A percentile compares a stretch with the other conserved stretches of the same genome.
phyloP scores from a whole-genome alignment of 2,888 invertebrate genomes.

The Cerastis leucographa region DNA sequence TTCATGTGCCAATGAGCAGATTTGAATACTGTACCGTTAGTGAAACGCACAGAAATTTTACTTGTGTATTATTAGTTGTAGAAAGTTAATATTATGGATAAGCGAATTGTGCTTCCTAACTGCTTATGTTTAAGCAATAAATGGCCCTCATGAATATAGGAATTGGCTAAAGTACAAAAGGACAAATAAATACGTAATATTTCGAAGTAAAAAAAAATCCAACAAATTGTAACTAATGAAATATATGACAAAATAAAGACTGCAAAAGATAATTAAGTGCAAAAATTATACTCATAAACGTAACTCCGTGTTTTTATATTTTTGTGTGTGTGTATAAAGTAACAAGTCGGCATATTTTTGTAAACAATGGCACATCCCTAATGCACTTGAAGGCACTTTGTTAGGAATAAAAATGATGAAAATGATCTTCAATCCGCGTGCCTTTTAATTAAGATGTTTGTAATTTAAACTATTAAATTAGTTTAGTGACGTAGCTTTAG shows the following conservation, averaged over 20 bases:
- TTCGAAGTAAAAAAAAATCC: slow-evolving; percentile 34
- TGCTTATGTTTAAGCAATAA: slow-evolving; percentile 63
- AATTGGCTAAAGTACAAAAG: slow-evolving; percentile 66
- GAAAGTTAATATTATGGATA: slow-evolving; percentile 78
- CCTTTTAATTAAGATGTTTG: slow-evolving; percentile 82
- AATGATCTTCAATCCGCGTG: slow-evolving; percentile 77
- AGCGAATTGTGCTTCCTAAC: slow-evolving; percentile 88
- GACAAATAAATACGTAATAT: slow-evolving; percentile 37
- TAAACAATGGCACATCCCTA: slow-evolving; percentile 59
- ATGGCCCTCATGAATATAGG: slow-evolving; percentile 38
- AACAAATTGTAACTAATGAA: slow-evolving; percentile 28
- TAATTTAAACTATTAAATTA: slow-evolving; percentile 85
- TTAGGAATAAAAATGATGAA: slow-evolving; percentile 44
- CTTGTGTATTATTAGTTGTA: slow-evolving; percentile 82
- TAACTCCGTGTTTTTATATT: slow-evolving; percentile 35
- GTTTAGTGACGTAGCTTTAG: slow-evolving; percentile 72
- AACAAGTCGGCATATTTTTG: slow-evolving; percentile 46
- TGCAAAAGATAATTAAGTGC: slow-evolving; percentile 61
- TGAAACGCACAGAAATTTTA: slow-evolving; percentile 69
- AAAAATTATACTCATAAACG: slow-evolving; percentile 53
- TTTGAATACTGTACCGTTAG: slow-evolving; percentile 70
- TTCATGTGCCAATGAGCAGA: slow-evolving; percentile 87
- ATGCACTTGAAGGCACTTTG: slow-evolving; percentile 64
- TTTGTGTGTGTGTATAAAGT: slow-evolving; percentile 56
- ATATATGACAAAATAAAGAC: slow-evolving; percentile 57